phyloP scores from a whole-genome alignment of 1,140 invertebrate genomes.

The Phortica variegata region DNA sequence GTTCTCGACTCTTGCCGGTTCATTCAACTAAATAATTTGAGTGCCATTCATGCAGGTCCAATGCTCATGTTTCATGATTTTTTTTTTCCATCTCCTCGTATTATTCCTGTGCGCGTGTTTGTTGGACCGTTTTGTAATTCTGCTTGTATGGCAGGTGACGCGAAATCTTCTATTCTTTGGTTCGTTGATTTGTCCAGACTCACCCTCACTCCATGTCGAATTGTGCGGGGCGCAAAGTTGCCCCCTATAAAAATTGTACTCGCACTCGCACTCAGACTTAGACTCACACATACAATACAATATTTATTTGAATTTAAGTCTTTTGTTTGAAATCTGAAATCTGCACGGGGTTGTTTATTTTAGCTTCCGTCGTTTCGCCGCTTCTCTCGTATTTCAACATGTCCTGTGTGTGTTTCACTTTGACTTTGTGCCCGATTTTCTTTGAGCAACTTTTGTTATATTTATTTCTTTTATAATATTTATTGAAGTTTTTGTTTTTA shows the following conservation, averaged over 20 bases:
- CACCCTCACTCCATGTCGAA: conserved; percentile 54
- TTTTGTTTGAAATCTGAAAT: conserved; percentile 49
- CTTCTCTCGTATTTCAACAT: too few species aligned
- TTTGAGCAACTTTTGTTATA: not conserved
- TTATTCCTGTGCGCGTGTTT: conserved; percentile 15
- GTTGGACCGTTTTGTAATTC: conserved; percentile 35
- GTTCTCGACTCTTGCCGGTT: conserved; percentile 52
- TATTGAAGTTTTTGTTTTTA: conserved; percentile 15
- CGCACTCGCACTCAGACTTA: conserved; percentile 24
- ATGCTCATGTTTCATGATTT: conserved; percentile 48
- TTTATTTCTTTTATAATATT: not conserved
- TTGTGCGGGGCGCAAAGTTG: conserved; percentile 46
- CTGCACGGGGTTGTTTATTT: conserved; percentile 49
- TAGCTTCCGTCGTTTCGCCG: conserved; percentile 20
- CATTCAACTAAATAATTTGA: conserved; percentile 57
- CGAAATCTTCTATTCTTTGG: conserved; percentile 48
- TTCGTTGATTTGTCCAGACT: not conserved
- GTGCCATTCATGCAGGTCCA: conserved; percentile 54
- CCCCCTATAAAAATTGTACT: conserved; percentile 50
- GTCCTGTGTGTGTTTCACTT: too few species aligned
- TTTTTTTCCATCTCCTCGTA: conserved; percentile 9
- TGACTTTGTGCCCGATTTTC: conserved; percentile 22
- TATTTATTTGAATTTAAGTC: conserved; percentile 56
- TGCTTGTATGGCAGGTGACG: conserved; percentile 55
- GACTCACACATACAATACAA: conserved; percentile 32